Base-by-base conservation (phyloP, 1,140 invertebrate species). In the Hetaerina americana region DNA sequence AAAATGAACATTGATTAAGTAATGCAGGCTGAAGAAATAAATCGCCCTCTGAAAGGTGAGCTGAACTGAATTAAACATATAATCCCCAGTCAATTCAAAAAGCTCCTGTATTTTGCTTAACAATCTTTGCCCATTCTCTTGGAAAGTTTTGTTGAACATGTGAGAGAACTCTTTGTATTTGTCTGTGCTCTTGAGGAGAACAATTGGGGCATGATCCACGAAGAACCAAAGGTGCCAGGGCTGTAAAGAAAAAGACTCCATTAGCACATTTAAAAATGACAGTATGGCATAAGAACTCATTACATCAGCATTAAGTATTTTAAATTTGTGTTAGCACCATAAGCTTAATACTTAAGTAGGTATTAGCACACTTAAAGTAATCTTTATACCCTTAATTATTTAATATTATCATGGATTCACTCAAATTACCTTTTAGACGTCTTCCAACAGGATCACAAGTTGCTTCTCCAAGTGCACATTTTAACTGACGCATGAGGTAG, bases 391-490 rank as follows among this genome's bases (percentile, higher is more conserved):
- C n/a, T n/a, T n/a, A n/a, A n/a, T n/a, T n/a, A n/a, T n/a, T n/a
- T n/a, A n/a, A n/a, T n/a, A n/a, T n/a, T n/a, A n/a, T n/a, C n/a
- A n/a, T n/a, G n/a, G n/a, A n/a, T n/a, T n/a, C n/a, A n/a, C n/a
- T n/a, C n/a, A n/a, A n/a, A 68, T 15, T 84, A 90, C 89, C 89
- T 84, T 89, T 91, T 5, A 91, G 79, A 73, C 87, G 81, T 72
- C 87, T 84, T 69, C 89, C 89, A 6, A 90, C 85, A 6, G 87
- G 85, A 76, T 91, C 89, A 74, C 89, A 91, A 0, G 86, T 83
- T 3, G 84, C 88, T 78, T 90, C 88, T 5, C 88, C 88, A 0
- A 90, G 78, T 25, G 88, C 87, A 76, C 89, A 91, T 76, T 89
- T 89, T 28, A 90, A 80, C 76, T 90, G 88, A 75, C 88, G 82